Conservation (phyloP, 2,888 invertebrate genomes). For the Trissolcus japonicus region DNA sequence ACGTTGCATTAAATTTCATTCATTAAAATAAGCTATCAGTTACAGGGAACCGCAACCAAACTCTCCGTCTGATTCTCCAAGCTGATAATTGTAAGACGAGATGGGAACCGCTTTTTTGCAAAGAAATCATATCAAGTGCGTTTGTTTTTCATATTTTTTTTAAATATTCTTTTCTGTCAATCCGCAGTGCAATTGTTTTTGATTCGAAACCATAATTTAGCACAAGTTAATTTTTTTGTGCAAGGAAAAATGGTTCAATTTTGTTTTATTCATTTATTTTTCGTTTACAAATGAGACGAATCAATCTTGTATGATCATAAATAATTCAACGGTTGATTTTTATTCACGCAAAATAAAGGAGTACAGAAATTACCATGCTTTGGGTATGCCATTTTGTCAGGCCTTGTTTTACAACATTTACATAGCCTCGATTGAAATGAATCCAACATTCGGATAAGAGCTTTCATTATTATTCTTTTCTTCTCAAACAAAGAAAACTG, state of each 20-base stretch:
- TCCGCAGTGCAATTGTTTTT: background rate
- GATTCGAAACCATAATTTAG: background rate
- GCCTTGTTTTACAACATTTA: conserved; percentile 26
- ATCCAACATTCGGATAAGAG: conserved; percentile 34
- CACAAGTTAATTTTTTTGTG: no score
- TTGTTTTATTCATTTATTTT: no score
- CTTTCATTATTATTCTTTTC: conserved; percentile 16
- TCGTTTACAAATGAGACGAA: no score
- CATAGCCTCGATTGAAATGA: conserved; percentile 31
- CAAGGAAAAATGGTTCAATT: no score
- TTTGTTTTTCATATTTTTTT: background rate
- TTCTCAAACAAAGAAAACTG: conserved; percentile 4
- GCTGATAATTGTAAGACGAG: no score
- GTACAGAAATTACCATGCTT: conserved; percentile 36
- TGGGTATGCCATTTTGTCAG: conserved; percentile 17
- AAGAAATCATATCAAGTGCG: conserved; percentile 23
- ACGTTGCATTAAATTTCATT: conserved; percentile 48
- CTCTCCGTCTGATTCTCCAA: no score
- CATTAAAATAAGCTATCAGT: conserved; percentile 45
- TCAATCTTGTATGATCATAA: no score
- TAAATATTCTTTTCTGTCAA: background rate
- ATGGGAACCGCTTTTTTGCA: conserved; percentile 5
- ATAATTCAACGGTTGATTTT: conserved; percentile 19
- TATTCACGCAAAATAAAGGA: conserved; percentile 34
- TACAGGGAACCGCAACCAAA: conserved; percentile 25